Evolutionary conservation across 1,140 invertebrate species (phyloP).

Genomic region (Hylaeus anthracinus): DNA sequence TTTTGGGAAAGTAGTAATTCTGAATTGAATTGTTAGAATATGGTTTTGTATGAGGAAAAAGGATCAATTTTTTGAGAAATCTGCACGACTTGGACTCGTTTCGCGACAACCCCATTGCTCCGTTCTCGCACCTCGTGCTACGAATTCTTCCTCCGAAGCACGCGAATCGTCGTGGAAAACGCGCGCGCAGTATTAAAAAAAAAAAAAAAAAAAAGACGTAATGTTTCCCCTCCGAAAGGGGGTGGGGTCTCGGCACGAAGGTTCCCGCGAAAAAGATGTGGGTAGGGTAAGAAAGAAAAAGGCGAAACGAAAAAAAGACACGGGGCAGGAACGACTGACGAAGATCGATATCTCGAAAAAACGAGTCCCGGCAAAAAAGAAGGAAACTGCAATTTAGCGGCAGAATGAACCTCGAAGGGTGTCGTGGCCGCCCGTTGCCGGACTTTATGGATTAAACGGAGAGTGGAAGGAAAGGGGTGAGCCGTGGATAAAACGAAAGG

Average conservation of each 20-base stretch:
- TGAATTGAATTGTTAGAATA: too few species aligned
- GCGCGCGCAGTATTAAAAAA: neutral
- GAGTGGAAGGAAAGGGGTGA: neutral
- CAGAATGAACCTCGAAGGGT: slow-evolving; percentile 38
- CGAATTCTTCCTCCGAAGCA: slow-evolving; percentile 18
- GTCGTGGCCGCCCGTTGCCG: slow-evolving; percentile 24
- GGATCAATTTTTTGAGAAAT: too few species aligned
- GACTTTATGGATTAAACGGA: slow-evolving; percentile 42
- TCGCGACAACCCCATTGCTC: neutral
- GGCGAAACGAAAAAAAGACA: neutral
- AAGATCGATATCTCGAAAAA: slow-evolving; percentile 49
- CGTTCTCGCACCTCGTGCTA: neutral
- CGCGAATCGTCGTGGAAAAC: neutral
- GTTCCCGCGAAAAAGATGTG: neutral
- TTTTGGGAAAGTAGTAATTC: too few species aligned
- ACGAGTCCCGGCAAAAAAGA: slow-evolving; percentile 2
- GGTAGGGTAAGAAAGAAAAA: neutral
- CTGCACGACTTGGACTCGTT: neutral
- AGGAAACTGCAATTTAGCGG: slow-evolving; percentile 35
- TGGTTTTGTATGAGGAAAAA: too few species aligned
- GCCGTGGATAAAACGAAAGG: neutral
- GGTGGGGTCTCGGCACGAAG: slow-evolving; percentile 18
- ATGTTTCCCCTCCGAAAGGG: slow-evolving; percentile 15
- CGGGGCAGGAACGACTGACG: slow-evolving; percentile 17
- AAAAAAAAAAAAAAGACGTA: slow-evolving; percentile 3